Evolutionary conservation across 2,113 vertebrate species (phyloP).

Genomic region (Ptilorrhoa leucosticta): DNA sequence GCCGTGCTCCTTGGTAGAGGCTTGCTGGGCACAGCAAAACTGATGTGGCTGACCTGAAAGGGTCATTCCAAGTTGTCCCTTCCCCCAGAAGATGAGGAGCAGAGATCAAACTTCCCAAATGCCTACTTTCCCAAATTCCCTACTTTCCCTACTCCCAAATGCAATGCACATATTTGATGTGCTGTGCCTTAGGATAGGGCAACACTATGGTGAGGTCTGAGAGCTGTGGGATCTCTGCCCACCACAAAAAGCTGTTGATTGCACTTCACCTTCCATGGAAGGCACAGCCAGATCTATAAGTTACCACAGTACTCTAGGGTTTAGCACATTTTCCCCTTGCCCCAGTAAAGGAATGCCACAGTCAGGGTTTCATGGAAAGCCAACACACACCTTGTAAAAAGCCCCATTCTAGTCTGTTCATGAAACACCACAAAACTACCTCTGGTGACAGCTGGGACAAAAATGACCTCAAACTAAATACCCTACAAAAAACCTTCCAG

Average conservation of each 20-base stretch:
- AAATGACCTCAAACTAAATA: background rate
- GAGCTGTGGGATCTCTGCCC: background rate
- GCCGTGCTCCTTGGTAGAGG: background rate
- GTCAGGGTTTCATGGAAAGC: accelerated
- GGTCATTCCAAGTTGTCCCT: background rate
- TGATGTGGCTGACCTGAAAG: background rate
- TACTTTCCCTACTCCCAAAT: too few species aligned
- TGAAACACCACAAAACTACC: background rate
- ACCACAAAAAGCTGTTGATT: background rate
- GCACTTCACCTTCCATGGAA: background rate
- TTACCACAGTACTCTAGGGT: background rate
- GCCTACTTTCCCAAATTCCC: background rate
- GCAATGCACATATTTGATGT: background rate
- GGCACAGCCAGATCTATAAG: background rate
- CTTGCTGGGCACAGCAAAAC: background rate
- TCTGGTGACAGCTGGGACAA: background rate
- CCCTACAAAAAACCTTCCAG: background rate
- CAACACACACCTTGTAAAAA: background rate
- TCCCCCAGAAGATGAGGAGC: background rate
- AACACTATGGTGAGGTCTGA: background rate
- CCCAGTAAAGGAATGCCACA: background rate
- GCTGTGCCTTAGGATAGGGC: background rate
- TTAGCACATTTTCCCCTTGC: background rate
- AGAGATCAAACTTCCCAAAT: background rate
- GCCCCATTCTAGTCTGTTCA: background rate